Base-by-base conservation (phyloP, 2,888 invertebrate species). In the Colostygia pectinataria region DNA sequence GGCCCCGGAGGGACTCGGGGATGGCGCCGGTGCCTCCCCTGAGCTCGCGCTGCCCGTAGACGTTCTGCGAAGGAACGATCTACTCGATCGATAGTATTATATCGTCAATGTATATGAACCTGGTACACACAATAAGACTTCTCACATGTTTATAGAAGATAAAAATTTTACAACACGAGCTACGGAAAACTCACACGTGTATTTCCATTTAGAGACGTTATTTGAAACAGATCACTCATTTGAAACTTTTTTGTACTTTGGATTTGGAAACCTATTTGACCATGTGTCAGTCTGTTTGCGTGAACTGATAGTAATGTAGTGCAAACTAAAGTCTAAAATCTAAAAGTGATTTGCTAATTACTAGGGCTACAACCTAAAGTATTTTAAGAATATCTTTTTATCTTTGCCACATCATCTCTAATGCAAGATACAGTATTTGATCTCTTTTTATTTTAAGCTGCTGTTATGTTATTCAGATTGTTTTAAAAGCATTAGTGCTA, bases 1-100 rank as follows among this genome's bases (percentile, higher is more conserved):
- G 55, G 98, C 97, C 29, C 97, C 97, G 63, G 97, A 97, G 1
- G 98, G 98, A 68, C 97, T 98, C 15, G 96, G 91, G 0, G 90
- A 90, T 0, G 90, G 90, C 1, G 90, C 83, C 0, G 91, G 90
- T 5, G 83, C 89, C 57, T 90, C 90, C 2, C 90, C 87, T 0
- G 90, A 89, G 48, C 89, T 89, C 4, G 88, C 88, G 42, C 89
- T 89, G 23, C 89, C 89, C 54, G 90, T 90, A 6, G 90, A 90
- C n/a, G 90, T 88, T 80, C 90, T 90, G 80, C 87, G 88, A 74
- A 89, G 82, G 80, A 87, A 89, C 56, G 89, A 88, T 84, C 89
- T 89, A 83, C 76, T 81, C 87, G 88, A 84, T 83, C 87, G 71
- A 83, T 77, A 80, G 85, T 69, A 80, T 84, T 84, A 78, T 67